Evolutionary conservation across 2,888 invertebrate genomes (phyloP).

Genomic region (Anticlea derivata): DNA sequence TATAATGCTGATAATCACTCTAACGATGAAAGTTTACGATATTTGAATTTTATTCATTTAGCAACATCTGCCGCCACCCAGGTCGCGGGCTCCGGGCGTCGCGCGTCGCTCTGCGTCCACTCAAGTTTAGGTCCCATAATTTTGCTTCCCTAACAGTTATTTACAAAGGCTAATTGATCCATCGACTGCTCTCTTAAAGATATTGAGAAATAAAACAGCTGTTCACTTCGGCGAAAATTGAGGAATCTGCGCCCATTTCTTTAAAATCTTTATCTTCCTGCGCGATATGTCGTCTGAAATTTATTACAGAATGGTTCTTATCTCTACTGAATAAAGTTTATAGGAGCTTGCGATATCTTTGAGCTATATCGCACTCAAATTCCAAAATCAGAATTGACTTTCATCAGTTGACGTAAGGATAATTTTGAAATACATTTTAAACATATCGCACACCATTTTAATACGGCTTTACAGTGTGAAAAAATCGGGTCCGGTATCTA

Average conservation of each 20-base stretch:
- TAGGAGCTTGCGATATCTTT: no score
- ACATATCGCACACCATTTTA: no score
- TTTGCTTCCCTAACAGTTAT: conserved; percentile 46
- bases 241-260: background rate
- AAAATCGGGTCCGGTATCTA: no score
- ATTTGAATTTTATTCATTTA: conserved; percentile 56
- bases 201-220: conserved; percentile 44
- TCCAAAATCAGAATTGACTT: no score
- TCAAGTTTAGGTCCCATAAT: conserved; percentile 45
- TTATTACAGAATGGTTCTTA: no score
- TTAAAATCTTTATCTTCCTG: background rate
- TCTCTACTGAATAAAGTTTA: no score
- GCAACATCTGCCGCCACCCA: conserved; percentile 69
- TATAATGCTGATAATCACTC: conserved; percentile 51
- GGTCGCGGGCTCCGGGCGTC: conserved; percentile 42
- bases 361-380: no score
- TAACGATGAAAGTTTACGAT: conserved; percentile 65
- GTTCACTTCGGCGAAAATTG: conserved; percentile 15
- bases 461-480: no score
- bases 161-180: conserved; percentile 48
- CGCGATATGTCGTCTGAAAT: no score
- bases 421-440: no score
- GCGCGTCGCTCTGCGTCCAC: conserved; percentile 31
- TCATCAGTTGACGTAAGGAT: no score
- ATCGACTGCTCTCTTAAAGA: conserved; percentile 45